Conservation (phyloP, 2,888 invertebrate species). For the Leucophenga montana region DNA sequence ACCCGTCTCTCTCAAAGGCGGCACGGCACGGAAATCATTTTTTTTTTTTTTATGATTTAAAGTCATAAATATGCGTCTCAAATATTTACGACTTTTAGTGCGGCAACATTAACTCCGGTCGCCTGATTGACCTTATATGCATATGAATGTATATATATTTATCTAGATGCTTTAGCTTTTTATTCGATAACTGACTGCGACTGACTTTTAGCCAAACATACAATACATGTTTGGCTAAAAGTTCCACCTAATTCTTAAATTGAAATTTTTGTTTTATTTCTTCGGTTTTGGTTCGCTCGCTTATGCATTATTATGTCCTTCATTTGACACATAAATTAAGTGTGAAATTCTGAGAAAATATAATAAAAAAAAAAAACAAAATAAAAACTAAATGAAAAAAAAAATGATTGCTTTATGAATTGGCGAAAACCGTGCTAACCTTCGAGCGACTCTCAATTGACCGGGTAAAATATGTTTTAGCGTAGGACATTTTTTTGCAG, state of each 20-base stretch:
- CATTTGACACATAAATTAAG: slow-evolving; percentile 19
- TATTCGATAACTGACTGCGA: not conserved
- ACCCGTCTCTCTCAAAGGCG: not conserved
- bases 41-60: slow-evolving; percentile 60
- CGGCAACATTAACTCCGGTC: not conserved
- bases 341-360: not conserved
- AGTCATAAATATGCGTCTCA: slow-evolving; percentile 55
- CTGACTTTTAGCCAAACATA: not conserved
- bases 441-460: too few species aligned
- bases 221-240: not conserved
- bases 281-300: not conserved
- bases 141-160: too few species aligned
- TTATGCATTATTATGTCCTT: slow-evolving; percentile 10
- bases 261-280: slow-evolving; percentile 2
- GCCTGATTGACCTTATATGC: not conserved
- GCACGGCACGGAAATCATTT: not conserved
- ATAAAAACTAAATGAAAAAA: not conserved
- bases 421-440: too few species aligned
- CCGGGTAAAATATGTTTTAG: too few species aligned
- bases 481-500: too few species aligned
- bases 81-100: slow-evolving; percentile 56
- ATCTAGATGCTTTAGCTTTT: not conserved
- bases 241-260: not conserved
- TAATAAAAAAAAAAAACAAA: not conserved
- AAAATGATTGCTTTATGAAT: too few species aligned